These are phyloP conservation scores for Phyllotreta cruciferae DNA, from an alignment of 2,888 invertebrate species.

Conservation along the genomic window DNA sequence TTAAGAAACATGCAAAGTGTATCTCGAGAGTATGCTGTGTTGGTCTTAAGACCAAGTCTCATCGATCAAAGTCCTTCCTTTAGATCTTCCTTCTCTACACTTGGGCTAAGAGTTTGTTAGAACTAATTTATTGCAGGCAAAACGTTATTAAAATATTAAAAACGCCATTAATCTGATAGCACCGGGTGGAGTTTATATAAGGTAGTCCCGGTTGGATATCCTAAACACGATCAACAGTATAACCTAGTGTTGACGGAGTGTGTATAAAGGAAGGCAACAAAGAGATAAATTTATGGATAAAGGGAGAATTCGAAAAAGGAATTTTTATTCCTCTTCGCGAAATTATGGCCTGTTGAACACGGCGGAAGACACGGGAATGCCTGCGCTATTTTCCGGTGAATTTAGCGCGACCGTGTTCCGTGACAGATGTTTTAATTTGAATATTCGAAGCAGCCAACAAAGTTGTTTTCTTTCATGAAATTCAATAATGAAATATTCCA, in stretches of 20 bases:
- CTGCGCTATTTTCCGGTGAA: conserved; percentile 24
- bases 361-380: conserved; percentile 19
- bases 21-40: too few species aligned
- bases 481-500: too few species aligned
- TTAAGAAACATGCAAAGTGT: background rate
- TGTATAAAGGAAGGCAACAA: conserved; percentile 28
- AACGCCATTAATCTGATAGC: too few species aligned
- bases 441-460: conserved; percentile 1
- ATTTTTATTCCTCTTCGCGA: conserved; percentile 22
- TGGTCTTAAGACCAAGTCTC: too few species aligned
- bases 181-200: too few species aligned
- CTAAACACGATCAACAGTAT: conserved; percentile 28
- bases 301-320: conserved; percentile 22
- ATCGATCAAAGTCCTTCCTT: too few species aligned
- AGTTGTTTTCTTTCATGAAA: too few species aligned
- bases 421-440: conserved; percentile 23
- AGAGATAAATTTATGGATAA: conserved; percentile 28
- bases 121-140: too few species aligned
- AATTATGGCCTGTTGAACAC: conserved; percentile 31
- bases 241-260: conserved; percentile 24
- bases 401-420: conserved; percentile 17
- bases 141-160: too few species aligned
- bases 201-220: conserved; percentile 14
- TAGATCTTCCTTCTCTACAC: too few species aligned
- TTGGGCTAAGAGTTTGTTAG: too few species aligned